Evolutionary conservation across 2,797 vertebrate genomes (phyloP).

Genomic region (Gymnothorax javanicus): DNA sequence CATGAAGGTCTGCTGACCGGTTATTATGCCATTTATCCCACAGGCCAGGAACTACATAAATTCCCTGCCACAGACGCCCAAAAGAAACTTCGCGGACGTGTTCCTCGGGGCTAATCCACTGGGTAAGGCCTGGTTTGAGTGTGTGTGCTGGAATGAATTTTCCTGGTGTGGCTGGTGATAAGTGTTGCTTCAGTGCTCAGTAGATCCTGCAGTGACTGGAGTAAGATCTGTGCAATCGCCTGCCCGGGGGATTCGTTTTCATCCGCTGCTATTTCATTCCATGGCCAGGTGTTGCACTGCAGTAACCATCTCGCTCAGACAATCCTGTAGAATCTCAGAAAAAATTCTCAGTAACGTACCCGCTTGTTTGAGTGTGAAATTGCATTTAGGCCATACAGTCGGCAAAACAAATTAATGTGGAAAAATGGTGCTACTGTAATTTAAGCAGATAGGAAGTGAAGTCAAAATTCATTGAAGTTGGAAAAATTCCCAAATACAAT

Average conservation of each 20-base stretch:
- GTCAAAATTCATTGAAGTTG: too few species aligned
- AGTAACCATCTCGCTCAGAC: background rate
- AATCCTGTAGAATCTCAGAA: too few species aligned
- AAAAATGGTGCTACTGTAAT: too few species aligned
- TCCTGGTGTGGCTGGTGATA: background rate
- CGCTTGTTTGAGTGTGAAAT: too few species aligned
- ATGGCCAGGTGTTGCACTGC: background rate
- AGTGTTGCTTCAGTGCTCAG: background rate
- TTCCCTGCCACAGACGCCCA: constrained; percentile 92
- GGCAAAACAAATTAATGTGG: too few species aligned
- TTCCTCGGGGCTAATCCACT: constrained; percentile 96
- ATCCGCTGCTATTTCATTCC: background rate
- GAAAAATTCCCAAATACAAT: too few species aligned
- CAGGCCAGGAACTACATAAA: constrained; percentile 98
- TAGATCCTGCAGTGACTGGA: background rate
- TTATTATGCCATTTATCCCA: constrained; percentile 53
- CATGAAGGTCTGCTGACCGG: background rate
- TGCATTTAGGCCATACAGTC: too few species aligned
- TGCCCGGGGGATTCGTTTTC: background rate
- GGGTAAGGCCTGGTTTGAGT: constrained; percentile 69
- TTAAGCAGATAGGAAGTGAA: too few species aligned
- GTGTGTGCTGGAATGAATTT: background rate
- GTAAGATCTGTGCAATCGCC: background rate
- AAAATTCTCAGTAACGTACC: too few species aligned
- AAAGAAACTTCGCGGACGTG: constrained; percentile 96